Percentiles rank a stretch among this genome's conserved stretches.
Conservation (phyloP, 2,797 vertebrate genomes). For the Octomys mimax region DNA sequence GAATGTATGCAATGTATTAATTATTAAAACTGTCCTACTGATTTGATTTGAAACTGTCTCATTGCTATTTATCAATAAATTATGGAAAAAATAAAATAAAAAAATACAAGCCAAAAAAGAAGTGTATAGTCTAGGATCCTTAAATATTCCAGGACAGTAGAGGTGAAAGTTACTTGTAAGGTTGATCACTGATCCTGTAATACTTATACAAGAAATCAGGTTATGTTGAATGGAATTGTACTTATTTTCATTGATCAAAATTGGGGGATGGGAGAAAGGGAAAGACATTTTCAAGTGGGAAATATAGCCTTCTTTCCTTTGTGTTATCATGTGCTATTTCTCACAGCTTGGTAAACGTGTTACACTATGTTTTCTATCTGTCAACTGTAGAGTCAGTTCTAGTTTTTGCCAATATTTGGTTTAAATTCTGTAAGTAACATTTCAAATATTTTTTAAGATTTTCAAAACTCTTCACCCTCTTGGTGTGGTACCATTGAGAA, state of each 20-base stretch:
- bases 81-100: no score
- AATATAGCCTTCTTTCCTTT: background rate
- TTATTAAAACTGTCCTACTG: no score
- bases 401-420: background rate
- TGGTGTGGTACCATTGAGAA: background rate
- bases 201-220: background rate
- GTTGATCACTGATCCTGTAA: background rate
- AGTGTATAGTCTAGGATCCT: no score
- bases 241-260: conserved; percentile 10
- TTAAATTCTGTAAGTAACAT: background rate
- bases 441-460: background rate
- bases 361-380: background rate
- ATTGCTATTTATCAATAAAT: no score
- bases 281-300: background rate
- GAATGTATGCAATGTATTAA: no score
- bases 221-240: background rate
- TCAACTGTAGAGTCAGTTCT: background rate
- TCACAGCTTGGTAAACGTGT: background rate
- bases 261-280: fast-evolving
- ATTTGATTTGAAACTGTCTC: no score
- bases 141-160: background rate
- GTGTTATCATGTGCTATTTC: background rate
- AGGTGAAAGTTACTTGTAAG: background rate
- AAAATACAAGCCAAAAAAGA: no score
- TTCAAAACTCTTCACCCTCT: background rate